Evolutionary conservation across 2,888 invertebrate species (phyloP).

Genomic region (Cheilosia vulpina): DNA sequence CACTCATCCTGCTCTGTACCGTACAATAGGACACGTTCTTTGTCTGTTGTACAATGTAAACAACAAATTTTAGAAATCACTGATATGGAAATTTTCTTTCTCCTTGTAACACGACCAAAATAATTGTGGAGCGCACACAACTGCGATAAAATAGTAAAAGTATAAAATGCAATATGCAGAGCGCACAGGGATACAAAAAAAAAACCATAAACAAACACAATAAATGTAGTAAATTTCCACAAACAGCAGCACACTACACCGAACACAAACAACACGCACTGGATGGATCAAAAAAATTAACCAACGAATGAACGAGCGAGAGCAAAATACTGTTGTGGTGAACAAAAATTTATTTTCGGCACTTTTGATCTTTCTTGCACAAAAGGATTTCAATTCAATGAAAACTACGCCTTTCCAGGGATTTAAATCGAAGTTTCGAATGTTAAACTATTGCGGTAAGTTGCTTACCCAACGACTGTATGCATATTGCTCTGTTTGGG

Average conservation of each 20-base stretch:
- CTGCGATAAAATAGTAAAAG: background rate
- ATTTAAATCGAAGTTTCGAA: background rate
- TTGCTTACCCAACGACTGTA: background rate
- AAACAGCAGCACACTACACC: constrained; percentile 27
- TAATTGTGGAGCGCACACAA: background rate
- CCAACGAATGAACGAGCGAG: constrained; percentile 31
- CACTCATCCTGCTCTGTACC: background rate
- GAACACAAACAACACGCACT: constrained; percentile 16
- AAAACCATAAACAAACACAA: constrained; percentile 72
- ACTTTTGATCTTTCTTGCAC: constrained; percentile 67
- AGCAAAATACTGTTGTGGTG: constrained; percentile 20
- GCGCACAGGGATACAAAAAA: constrained; percentile 13
- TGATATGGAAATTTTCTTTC: background rate
- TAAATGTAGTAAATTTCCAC: constrained; percentile 63
- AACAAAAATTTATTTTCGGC: constrained; percentile 63
- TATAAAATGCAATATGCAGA: constrained; percentile 33
- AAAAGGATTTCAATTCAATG: constrained; percentile 45
- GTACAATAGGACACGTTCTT: constrained; percentile 17
- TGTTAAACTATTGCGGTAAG: constrained; percentile 22
- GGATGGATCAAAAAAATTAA: constrained; percentile 3
- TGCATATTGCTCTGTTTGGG: constrained; percentile 23
- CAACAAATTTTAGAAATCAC: constrained; percentile 14
- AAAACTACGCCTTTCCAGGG: background rate
- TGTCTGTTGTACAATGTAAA: constrained; percentile 45
- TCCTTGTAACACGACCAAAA: background rate